A percentile compares a stretch with the other conserved stretches of the same genome.
phyloP scores from a whole-genome alignment of 2,113 vertebrate species.

The Spea multiplicata region DNA sequence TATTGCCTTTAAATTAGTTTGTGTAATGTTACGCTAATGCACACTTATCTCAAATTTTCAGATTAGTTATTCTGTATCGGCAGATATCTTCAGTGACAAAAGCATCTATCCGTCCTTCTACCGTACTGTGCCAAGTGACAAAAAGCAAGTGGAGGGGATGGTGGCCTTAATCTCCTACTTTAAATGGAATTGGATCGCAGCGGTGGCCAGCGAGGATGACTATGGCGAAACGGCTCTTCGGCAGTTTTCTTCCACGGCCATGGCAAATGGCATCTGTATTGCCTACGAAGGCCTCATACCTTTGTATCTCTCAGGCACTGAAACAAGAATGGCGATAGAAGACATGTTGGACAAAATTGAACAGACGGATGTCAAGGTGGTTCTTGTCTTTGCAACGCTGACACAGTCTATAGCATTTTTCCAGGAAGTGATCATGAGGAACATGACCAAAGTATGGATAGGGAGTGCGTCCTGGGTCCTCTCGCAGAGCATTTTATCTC shows the following conservation, averaged over 20 bases:
- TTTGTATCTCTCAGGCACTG: slow-evolving; percentile 45
- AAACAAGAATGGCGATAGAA: slow-evolving; percentile 48
- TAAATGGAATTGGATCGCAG: slow-evolving; percentile 85
- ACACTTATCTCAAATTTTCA: slow-evolving; percentile 3
- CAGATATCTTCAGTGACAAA: slow-evolving; percentile 72
- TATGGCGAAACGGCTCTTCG: slow-evolving; percentile 74
- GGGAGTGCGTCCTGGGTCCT: slow-evolving; percentile 77
- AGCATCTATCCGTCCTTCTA: slow-evolving; percentile 79
- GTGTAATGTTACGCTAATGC: no score
- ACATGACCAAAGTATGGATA: slow-evolving; percentile 75
- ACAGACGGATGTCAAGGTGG: slow-evolving; percentile 47
- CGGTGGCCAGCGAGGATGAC: slow-evolving; percentile 62
- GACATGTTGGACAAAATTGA: slow-evolving; percentile 17
- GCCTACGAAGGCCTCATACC: slow-evolving; percentile 74
- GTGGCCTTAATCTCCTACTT: slow-evolving; percentile 66
- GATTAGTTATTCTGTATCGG: slow-evolving; percentile 75
- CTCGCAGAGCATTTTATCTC: slow-evolving; percentile 21
- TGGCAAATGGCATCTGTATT: slow-evolving; percentile 65
- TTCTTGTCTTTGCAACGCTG: slow-evolving; percentile 70
- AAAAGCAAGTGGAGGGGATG: slow-evolving; percentile 65
- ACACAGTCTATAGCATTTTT: slow-evolving; percentile 49
- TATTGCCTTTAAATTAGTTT: no score
- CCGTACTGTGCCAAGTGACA: slow-evolving; percentile 79
- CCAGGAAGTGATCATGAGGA: slow-evolving; percentile 45
- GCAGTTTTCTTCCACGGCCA: slow-evolving; percentile 66